phyloP scores from a whole-genome alignment of 2,113 vertebrate species.

The Myiozetetes cayanensis region DNA sequence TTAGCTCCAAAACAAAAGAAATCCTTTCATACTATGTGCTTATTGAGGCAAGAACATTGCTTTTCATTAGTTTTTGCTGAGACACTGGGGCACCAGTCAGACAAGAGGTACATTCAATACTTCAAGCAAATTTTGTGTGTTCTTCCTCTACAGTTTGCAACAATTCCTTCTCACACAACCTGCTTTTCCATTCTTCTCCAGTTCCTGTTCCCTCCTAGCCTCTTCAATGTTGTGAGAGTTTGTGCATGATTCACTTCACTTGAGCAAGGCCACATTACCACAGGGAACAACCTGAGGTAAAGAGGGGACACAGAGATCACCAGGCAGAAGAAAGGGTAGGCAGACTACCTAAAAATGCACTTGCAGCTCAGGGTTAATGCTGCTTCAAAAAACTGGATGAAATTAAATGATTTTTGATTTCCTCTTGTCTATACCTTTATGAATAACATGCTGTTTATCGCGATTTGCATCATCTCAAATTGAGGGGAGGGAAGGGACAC shows the following conservation, averaged over 20 bases:
- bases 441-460: not conserved
- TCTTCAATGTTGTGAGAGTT: not conserved
- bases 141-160: not conserved
- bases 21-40: constrained; percentile 16
- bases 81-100: not conserved
- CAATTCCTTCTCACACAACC: not conserved
- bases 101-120: not conserved
- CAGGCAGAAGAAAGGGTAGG: not conserved
- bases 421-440: not conserved
- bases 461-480: not conserved
- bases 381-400: not conserved
- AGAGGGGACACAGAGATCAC: not conserved
- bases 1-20: not conserved
- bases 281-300: not conserved
- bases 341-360: not conserved
- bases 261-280: not conserved
- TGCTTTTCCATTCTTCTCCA: not conserved
- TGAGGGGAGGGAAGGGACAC: too few relatives aligned
- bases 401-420: not conserved
- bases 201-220: not conserved
- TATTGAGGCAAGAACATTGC: not conserved
- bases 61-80: constrained; percentile 13
- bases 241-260: not conserved
- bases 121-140: not conserved
- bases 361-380: not conserved